Evolutionary conservation across 2,797 vertebrate species (phyloP).

Genomic region (Okamejei kenojei): DNA sequence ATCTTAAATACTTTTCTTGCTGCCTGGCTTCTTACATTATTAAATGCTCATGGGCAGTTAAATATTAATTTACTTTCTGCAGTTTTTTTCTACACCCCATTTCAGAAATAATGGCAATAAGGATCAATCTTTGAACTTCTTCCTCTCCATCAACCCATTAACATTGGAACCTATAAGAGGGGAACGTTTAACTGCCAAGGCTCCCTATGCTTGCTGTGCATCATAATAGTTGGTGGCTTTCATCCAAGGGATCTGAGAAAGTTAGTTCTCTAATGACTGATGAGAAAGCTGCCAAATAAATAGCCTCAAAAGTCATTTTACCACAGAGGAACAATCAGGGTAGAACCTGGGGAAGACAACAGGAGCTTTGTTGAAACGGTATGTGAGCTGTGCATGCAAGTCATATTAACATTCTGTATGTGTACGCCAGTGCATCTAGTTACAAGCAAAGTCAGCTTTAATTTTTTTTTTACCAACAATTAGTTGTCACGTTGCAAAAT

Average conservation of each 20-base stretch:
- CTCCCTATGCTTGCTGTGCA: not conserved
- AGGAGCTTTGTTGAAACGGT: not conserved
- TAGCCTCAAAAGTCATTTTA: slow-evolving; percentile 70
- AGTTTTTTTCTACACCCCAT: not conserved
- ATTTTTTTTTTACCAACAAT: not conserved
- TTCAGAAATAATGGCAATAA: not conserved
- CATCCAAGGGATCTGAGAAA: slow-evolving; percentile 11
- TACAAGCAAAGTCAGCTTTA: not conserved
- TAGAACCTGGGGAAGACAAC: slow-evolving; percentile 13
- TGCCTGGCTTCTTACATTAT: not conserved
- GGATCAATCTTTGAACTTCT: too few relatives aligned
- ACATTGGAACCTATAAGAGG: not conserved
- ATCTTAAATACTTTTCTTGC: not conserved
- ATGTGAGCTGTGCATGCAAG: not conserved
- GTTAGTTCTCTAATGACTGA: slow-evolving; percentile 60
- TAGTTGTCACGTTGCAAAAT: not conserved
- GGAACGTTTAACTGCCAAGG: not conserved
- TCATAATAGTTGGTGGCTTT: not conserved
- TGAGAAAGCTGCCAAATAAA: slow-evolving; percentile 60
- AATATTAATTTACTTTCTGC: not conserved
- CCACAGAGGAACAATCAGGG: slow-evolving; percentile 53
- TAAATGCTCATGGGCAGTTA: not conserved
- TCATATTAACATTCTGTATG: slow-evolving; percentile 19
- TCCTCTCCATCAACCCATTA: not conserved
- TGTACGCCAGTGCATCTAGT: slow-evolving; percentile 8